Conservation (phyloP, 92 coral and sea anemone species). For the Palythoa grandis region DNA sequence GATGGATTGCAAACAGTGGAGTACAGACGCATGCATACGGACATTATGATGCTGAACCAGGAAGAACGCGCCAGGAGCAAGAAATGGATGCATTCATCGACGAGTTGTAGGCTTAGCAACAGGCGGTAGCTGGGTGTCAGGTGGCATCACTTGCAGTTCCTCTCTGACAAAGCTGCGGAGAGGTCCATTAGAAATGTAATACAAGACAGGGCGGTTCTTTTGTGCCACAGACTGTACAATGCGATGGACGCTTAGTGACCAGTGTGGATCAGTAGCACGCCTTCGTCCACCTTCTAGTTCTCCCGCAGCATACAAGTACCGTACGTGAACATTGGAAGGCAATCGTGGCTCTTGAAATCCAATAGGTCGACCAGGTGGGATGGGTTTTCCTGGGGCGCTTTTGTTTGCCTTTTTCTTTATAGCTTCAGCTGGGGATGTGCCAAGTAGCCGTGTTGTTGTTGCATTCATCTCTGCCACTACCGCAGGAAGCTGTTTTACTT, state of each 20-base stretch:
- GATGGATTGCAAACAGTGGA: conserved; percentile 34
- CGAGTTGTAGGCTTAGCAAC: neutral
- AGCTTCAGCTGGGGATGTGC: conserved; percentile 11
- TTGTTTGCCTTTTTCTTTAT: neutral
- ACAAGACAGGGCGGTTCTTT: conserved; percentile 19
- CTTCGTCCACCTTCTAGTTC: conserved; percentile 26
- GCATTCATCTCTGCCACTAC: conserved; percentile 9
- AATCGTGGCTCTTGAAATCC: conserved; percentile 28
- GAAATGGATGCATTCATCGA: conserved; percentile 10
- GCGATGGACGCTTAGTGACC: conserved; percentile 23
- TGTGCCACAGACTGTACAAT: conserved; percentile 27
- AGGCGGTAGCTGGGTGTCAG: conserved; percentile 20
- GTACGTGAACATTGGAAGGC: conserved; percentile 3
- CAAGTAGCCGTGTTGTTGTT: conserved; percentile 7
- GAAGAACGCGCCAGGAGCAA: too few relatives aligned
- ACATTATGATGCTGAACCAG: too few relatives aligned
- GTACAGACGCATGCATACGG: conserved; percentile 8
- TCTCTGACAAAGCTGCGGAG: conserved; percentile 23
- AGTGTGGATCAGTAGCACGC: neutral
- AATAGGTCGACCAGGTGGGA: conserved; percentile 18
- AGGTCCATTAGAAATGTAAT: conserved; percentile 20
- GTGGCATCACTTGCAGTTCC: conserved; percentile 8
- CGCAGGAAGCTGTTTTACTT: neutral
- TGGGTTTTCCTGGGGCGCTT: neutral
- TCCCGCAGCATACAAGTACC: neutral